Conservation (phyloP, 2,888 invertebrate genomes). For the Hirtodrosophila confusa region DNA sequence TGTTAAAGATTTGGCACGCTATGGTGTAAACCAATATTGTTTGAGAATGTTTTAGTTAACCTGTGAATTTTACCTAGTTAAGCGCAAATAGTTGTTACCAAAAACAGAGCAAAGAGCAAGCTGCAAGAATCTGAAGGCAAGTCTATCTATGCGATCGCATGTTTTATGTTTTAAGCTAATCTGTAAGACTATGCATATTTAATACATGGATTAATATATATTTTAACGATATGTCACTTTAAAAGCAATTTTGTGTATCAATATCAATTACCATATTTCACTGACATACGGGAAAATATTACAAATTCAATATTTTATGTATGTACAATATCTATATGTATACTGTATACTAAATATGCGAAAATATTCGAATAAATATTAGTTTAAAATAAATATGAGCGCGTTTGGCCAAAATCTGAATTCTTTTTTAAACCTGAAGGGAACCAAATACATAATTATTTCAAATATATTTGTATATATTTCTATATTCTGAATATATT, state of each 20-base stretch:
- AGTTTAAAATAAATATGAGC: conserved; percentile 58
- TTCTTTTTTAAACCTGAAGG: too few species aligned
- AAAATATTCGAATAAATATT: conserved; percentile 78
- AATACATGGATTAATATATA: conserved; percentile 39
- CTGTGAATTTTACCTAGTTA: conserved; percentile 55
- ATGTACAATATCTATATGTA: conserved; percentile 71
- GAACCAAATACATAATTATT: too few species aligned
- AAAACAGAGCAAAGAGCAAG: conserved; percentile 33
- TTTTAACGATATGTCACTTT: conserved; percentile 36
- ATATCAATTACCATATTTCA: conserved; percentile 33
- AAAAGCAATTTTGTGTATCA: conserved; percentile 50
- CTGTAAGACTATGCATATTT: conserved; percentile 65
- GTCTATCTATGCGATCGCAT: conserved; percentile 30
- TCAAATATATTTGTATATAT: too few species aligned
- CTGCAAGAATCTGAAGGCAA: conserved; percentile 28
- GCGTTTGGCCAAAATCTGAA: background rate
- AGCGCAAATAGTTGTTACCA: conserved; percentile 70
- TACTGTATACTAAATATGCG: conserved; percentile 69
- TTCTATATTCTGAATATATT: too few species aligned
- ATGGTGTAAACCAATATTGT: conserved; percentile 22
- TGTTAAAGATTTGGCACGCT: conserved; percentile 32
- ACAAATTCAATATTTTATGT: conserved; percentile 54
- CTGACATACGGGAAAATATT: conserved; percentile 35
- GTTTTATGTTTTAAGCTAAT: conserved; percentile 62
- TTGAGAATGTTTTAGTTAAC: conserved; percentile 35